Evolutionary conservation across 2,113 vertebrate species (phyloP).

Genomic region (Actenoides hombroni): DNA sequence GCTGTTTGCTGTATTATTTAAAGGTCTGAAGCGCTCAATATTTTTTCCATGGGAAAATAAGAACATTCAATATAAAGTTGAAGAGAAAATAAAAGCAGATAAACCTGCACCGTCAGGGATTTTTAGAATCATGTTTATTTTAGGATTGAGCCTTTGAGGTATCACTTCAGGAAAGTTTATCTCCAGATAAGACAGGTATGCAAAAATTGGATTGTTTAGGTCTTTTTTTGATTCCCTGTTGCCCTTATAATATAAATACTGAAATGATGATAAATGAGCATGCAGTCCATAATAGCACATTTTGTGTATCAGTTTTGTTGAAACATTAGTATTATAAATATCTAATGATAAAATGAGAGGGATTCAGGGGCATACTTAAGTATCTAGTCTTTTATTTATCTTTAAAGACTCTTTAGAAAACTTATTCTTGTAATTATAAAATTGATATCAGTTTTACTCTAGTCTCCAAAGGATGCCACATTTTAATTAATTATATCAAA

Average conservation of each 20-base stretch:
- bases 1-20: neutral
- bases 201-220: neutral
- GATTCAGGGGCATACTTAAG: neutral
- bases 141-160: neutral
- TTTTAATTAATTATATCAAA: neutral
- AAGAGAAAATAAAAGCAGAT: neutral
- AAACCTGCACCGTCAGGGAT: neutral
- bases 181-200: neutral
- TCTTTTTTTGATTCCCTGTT: accelerated
- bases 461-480: neutral
- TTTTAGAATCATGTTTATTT: neutral
- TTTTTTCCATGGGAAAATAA: neutral
- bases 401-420: neutral
- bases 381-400: neutral
- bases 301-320: neutral
- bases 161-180: neutral
- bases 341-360: neutral
- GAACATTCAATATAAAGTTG: neutral
- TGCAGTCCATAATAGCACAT: neutral
- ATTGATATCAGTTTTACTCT: neutral
- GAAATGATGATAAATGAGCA: neutral
- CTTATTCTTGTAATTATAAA: neutral
- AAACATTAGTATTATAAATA: neutral
- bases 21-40: neutral
- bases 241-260: neutral